phyloP scores from a whole-genome alignment of 1,140 invertebrate species.

The Aricia agestis region DNA sequence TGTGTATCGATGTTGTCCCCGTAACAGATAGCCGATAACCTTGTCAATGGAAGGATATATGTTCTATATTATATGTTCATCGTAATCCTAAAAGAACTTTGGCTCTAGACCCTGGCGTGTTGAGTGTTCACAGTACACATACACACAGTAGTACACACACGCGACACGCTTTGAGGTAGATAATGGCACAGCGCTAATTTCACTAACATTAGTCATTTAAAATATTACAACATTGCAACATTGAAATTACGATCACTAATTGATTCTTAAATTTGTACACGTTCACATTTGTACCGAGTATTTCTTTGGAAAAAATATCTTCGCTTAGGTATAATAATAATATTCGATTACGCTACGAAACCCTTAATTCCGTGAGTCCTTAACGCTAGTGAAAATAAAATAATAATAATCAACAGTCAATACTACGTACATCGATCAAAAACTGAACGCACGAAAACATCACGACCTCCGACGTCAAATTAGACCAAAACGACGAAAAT shows the following conservation, averaged over 20 bases:
- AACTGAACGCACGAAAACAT: slow-evolving; percentile 58
- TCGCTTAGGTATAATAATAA: slow-evolving; percentile 19
- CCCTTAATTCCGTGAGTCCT: slow-evolving; percentile 47
- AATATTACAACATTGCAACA: slow-evolving; percentile 66
- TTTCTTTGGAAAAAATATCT: slow-evolving; percentile 72
- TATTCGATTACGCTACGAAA: slow-evolving; percentile 42
- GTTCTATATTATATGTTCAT: slow-evolving; percentile 14
- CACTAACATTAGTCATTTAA: slow-evolving; percentile 57
- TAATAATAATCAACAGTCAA: slow-evolving; percentile 75
- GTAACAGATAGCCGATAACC: slow-evolving; percentile 8
- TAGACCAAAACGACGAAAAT: slow-evolving; percentile 58
- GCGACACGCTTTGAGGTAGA: slow-evolving; percentile 60
- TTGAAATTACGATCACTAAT: slow-evolving; percentile 60
- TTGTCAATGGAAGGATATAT: slow-evolving; percentile 20
- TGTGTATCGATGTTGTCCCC: slow-evolving; percentile 32
- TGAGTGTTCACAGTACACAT: no score
- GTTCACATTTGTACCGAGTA: slow-evolving; percentile 71
- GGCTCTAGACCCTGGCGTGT: slow-evolving; percentile 64
- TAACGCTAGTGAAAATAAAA: slow-evolving; percentile 65
- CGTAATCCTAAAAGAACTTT: slow-evolving; percentile 46
- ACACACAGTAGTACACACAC: slow-evolving; percentile 27
- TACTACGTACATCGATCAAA: slow-evolving; percentile 52
- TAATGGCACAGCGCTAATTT: slow-evolving; percentile 60
- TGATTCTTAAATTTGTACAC: slow-evolving; percentile 67
- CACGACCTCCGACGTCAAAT: slow-evolving; percentile 51